Evolutionary conservation across 1,140 invertebrate genomes (phyloP).

Genomic region (Myzus persicae): DNA sequence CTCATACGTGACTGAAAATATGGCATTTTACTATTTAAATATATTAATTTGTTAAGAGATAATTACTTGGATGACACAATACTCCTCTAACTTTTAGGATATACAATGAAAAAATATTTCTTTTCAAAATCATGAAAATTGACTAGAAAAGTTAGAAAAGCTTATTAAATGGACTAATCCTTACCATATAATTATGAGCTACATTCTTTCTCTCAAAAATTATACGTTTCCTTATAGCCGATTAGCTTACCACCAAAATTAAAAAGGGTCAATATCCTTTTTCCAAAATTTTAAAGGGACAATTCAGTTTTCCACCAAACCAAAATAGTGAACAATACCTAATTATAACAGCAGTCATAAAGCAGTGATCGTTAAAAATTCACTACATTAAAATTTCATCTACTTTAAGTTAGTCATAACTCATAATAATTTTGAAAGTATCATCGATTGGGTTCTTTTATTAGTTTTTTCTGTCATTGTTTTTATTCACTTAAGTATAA

Average conservation of each 20-base stretch:
- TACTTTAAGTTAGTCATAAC: not conserved
- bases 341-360: not conserved
- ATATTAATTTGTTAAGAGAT: too few relatives aligned
- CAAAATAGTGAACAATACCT: not conserved
- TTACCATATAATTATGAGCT: not conserved
- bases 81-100: too few relatives aligned
- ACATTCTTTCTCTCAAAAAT: not conserved
- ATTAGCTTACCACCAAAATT: not conserved
- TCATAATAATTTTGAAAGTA: not conserved
- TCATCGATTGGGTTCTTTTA: not conserved
- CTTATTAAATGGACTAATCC: not conserved
- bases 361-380: not conserved
- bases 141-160: not conserved
- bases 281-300: not conserved
- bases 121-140: not conserved
- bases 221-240: not conserved
- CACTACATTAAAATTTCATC: not conserved
- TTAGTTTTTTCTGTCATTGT: not conserved
- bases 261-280: not conserved
- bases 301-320: not conserved
- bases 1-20: not conserved
- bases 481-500: not conserved
- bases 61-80: too few relatives aligned
- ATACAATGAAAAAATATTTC: not conserved
- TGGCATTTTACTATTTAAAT: not conserved